Conservation (phyloP, 2,797 vertebrate species). For the Typhlichthys eigenmanni region DNA sequence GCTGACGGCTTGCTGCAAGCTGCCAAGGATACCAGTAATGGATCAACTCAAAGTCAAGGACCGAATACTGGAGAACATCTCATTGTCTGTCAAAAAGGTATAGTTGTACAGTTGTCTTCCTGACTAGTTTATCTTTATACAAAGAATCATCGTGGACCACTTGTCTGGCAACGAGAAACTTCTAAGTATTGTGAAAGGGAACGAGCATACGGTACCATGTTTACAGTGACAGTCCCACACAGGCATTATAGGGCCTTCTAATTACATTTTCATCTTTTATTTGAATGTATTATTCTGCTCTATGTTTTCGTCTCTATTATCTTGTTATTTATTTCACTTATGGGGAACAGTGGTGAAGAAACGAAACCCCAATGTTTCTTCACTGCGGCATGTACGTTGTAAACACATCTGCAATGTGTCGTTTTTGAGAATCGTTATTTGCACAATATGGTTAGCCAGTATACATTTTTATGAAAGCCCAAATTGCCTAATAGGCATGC, state of each 20-base stretch:
- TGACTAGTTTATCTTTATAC: not conserved
- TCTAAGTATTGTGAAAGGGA: constrained; percentile 1
- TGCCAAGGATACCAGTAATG: constrained; percentile 78
- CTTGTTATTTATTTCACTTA: not conserved
- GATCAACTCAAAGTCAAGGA: constrained; percentile 95
- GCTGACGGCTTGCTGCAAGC: constrained; percentile 69
- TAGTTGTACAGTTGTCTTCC: not conserved
- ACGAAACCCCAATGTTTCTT: constrained; percentile 8
- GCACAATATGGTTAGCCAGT: not conserved
- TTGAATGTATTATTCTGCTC: not conserved
- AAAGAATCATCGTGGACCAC: not conserved
- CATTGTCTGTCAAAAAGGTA: constrained; percentile 96
- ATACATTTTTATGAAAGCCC: not conserved
- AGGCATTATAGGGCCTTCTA: constrained; percentile 29
- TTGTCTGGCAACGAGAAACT: not conserved
- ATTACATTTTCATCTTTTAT: not conserved
- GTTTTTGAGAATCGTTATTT: not conserved
- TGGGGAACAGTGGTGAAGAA: constrained; percentile 10
- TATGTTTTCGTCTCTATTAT: not conserved
- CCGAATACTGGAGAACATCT: constrained; percentile 96
- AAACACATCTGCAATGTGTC: constrained; percentile 25
- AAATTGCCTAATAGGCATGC: no score
- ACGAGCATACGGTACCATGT: not conserved
- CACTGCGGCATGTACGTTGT: constrained; percentile 46
- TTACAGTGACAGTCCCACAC: not conserved